phyloP scores from a whole-genome alignment of 2,888 invertebrate species.

The Aphodius sticticus region DNA sequence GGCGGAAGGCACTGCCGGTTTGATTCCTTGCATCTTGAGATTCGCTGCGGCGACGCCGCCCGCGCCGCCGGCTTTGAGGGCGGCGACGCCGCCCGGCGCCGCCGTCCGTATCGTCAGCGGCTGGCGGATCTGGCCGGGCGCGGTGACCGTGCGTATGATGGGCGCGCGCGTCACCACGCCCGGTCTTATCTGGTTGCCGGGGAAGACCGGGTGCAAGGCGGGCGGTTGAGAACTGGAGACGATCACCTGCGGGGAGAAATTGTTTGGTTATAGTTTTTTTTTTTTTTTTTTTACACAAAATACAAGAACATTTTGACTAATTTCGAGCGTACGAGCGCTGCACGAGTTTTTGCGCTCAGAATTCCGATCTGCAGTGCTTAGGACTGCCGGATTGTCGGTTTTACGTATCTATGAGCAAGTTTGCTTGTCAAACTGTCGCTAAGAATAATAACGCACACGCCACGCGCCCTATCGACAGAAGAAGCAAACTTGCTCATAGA shows the following conservation, averaged over 20 bases:
- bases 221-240: constrained; percentile 60
- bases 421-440: too few species aligned
- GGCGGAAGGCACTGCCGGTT: constrained; percentile 66
- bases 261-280: constrained; percentile 24
- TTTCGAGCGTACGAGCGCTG: too few species aligned
- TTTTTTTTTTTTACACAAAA: background rate
- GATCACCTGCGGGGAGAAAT: constrained; percentile 50
- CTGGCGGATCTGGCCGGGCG: constrained; percentile 50
- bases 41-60: constrained; percentile 55
- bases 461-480: too few species aligned
- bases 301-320: too few species aligned
- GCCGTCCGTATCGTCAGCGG: constrained; percentile 54
- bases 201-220: constrained; percentile 59
- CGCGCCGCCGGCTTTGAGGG: constrained; percentile 47
- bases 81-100: constrained; percentile 52
- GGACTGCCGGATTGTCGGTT: too few species aligned
- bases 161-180: constrained; percentile 51
- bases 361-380: too few species aligned
- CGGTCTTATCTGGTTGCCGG: constrained; percentile 46
- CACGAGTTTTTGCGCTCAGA: too few species aligned
- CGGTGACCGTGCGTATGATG: constrained; percentile 45
- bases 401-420: too few species aligned
- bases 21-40: constrained; percentile 60
- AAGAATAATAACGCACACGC: too few species aligned
- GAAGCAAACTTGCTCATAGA: too few species aligned